phyloP scores from a whole-genome alignment of 2,888 invertebrate species.

The Sphinx pinastri region DNA sequence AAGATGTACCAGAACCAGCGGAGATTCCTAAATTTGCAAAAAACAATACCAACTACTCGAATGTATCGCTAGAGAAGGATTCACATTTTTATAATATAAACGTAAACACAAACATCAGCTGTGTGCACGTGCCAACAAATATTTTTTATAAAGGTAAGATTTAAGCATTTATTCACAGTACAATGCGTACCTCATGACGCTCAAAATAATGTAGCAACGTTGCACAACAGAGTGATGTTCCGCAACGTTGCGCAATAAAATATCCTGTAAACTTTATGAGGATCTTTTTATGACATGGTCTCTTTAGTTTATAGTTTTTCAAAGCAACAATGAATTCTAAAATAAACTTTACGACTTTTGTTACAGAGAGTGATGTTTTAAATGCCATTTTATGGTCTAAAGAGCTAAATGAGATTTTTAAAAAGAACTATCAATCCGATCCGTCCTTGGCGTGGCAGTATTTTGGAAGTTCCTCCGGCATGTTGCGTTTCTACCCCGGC shows the following conservation, averaged over 20 bases:
- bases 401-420: constrained; percentile 91
- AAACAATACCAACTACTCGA: constrained; percentile 73
- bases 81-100: constrained; percentile 93
- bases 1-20: constrained; percentile 33
- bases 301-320: constrained; percentile 4
- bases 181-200: too few relatives aligned
- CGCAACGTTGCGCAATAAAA: neutral
- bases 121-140: constrained; percentile 97
- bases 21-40: constrained; percentile 61
- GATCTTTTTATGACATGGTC: neutral
- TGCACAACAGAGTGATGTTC: too few relatives aligned
- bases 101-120: constrained; percentile 91
- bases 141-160: constrained; percentile 91
- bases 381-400: constrained; percentile 94
- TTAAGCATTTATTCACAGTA: neutral
- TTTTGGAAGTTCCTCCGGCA: constrained; percentile 97
- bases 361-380: constrained; percentile 68
- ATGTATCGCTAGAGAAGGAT: constrained; percentile 86
- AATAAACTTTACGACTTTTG: constrained; percentile 26
- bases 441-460: constrained; percentile 98
- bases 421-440: constrained; percentile 93
- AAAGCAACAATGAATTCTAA: neutral
- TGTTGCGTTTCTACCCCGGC: constrained; percentile 96
- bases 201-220: too few relatives aligned
- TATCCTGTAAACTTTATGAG: neutral